Conservation (phyloP, 2,113 vertebrate species). For the Anolis carolinensis region DNA sequence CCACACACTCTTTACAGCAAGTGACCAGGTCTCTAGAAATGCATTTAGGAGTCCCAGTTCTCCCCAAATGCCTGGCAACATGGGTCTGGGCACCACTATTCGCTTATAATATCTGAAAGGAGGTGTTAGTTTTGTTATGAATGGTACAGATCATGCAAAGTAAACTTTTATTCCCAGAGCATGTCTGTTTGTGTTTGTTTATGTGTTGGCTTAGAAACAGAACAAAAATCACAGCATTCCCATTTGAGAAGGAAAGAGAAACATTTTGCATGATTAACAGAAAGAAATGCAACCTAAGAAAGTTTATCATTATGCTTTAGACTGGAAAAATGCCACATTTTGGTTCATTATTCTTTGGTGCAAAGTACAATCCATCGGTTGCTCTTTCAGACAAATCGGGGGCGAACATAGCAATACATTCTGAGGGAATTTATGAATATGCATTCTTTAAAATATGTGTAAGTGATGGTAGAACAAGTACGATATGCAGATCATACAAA, state of each 20-base stretch:
- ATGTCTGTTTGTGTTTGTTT: constrained; percentile 69
- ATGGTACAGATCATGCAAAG: constrained; percentile 63
- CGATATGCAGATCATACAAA: no score
- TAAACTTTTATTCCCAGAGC: constrained; percentile 56
- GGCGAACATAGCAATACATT: no score
- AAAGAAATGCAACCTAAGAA: constrained; percentile 57
- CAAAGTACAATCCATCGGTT: constrained; percentile 40
- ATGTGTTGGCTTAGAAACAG: constrained; percentile 74
- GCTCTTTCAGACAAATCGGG: constrained; percentile 19
- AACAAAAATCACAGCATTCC: constrained; percentile 64
- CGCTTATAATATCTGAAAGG: constrained; percentile 6
- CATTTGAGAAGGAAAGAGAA: constrained; percentile 72
- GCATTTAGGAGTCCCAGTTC: neutral
- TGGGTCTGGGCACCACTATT: constrained; percentile 4
- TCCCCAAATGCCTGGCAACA: neutral
- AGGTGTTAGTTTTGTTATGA: constrained; percentile 45
- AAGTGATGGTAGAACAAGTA: no score
- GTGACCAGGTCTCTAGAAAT: neutral
- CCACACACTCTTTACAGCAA: neutral
- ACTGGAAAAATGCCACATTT: constrained; percentile 45
- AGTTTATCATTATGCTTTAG: constrained; percentile 65
- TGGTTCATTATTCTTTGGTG: constrained; percentile 31
- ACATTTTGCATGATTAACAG: constrained; percentile 30
- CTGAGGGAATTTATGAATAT: no score
- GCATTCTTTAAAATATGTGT: no score